Percentiles rank a stretch among this genome's conserved stretches.
Conservation (phyloP, 1,140 invertebrate species). For the Oscheius sp. region DNA sequence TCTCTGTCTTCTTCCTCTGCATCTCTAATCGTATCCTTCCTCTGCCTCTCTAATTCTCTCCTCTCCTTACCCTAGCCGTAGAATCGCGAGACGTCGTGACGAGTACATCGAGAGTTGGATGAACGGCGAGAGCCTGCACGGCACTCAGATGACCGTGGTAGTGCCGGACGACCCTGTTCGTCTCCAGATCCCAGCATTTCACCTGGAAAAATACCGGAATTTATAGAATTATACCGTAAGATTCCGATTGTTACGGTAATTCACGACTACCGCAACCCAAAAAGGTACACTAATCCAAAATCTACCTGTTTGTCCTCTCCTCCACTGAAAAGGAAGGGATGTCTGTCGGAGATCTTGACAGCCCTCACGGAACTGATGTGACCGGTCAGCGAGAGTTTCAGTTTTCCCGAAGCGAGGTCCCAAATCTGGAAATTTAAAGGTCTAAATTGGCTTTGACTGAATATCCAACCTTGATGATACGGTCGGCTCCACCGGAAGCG, state of each 20-base stretch:
- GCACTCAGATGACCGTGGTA: constrained; percentile 98
- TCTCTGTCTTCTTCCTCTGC: no score
- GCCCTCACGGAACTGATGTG: constrained; percentile 96
- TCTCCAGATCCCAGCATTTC: constrained; percentile 99
- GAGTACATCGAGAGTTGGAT: constrained; percentile 92
- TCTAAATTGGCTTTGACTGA: constrained; percentile 57
- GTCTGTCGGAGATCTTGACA: constrained; percentile 83
- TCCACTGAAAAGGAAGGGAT: constrained; percentile 97
- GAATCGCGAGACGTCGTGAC: constrained; percentile 90
- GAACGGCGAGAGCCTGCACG: constrained; percentile 86
- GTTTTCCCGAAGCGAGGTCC: constrained; percentile 89
- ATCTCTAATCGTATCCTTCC: no score
- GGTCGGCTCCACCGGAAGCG: constrained; percentile 86
- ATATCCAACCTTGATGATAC: constrained; percentile 99
- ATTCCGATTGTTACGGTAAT: not conserved
- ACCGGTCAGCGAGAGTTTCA: constrained; percentile 95
- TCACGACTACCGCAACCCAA: not conserved
- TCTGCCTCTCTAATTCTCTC: no score
- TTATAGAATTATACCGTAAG: not conserved
- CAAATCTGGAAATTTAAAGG: no score
- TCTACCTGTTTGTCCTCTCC: constrained; percentile 89
- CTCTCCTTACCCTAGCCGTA: constrained; percentile 83
- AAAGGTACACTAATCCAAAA: not conserved
- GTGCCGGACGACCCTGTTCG: constrained; percentile 96
- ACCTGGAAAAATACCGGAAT: constrained; percentile 66